A percentile compares a stretch with the other conserved stretches of the same genome.
Evolutionary conservation across 1,140 invertebrate species (phyloP).

Genomic region (Heterodera carotae): DNA sequence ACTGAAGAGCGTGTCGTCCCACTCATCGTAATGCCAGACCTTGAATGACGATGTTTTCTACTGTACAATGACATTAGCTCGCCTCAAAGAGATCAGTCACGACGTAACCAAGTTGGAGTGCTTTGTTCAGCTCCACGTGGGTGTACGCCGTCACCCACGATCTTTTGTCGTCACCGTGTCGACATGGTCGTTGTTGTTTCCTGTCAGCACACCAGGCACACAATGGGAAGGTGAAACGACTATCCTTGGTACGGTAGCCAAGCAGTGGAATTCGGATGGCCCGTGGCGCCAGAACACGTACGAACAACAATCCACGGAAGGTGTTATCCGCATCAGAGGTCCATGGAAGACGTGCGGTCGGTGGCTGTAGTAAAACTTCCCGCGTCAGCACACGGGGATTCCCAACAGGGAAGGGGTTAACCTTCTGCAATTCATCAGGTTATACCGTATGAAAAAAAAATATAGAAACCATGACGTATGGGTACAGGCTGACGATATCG

Average conservation of each 20-base stretch:
- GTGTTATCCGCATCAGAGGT: background rate
- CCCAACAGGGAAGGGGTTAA: background rate
- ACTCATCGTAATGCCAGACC: conserved; percentile 17
- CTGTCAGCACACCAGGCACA: conserved; percentile 2
- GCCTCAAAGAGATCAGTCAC: background rate
- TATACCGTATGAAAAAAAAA: too few relatives aligned
- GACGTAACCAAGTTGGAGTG: background rate
- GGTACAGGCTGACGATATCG: too few relatives aligned
- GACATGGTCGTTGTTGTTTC: background rate
- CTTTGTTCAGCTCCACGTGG: conserved; percentile 30
- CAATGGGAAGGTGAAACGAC: background rate
- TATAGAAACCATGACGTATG: too few relatives aligned
- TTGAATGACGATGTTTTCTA: too few relatives aligned
- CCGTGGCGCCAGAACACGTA: background rate
- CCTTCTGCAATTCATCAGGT: background rate
- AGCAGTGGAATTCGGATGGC: background rate
- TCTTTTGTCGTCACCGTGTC: background rate
- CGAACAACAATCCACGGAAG: background rate
- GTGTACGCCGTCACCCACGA: conserved; percentile 19
- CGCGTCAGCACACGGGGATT: background rate
- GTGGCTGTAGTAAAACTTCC: conserved; percentile 1
- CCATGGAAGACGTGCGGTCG: background rate
- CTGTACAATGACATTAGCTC: background rate
- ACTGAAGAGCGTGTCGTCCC: background rate
- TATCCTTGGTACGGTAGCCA: background rate